These are phyloP conservation scores for Hylaeus volcanicus DNA, from an alignment of 1,140 invertebrate species.

Conservation along the genomic window DNA sequence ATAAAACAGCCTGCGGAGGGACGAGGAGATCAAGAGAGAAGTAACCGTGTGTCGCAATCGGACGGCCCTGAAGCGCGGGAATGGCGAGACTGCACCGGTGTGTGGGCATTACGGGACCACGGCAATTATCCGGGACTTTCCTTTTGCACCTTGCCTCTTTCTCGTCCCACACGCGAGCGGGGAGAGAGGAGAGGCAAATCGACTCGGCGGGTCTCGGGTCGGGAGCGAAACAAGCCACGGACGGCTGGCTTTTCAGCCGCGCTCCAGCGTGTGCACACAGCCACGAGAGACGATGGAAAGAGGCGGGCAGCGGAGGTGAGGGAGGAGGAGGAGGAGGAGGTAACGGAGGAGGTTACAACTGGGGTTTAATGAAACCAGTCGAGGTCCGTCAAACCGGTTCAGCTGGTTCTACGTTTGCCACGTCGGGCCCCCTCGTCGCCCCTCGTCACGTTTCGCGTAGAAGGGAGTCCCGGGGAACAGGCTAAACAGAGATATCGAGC, in stretches of 20 bases:
- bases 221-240: constrained; percentile 53
- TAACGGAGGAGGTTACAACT: constrained; percentile 67
- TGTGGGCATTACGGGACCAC: constrained; percentile 51
- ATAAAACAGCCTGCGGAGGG: background rate
- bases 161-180: background rate
- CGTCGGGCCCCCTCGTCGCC: constrained; percentile 35
- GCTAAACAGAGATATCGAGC: constrained; percentile 54
- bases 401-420: constrained; percentile 68
- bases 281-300: constrained; percentile 45
- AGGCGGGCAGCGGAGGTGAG: constrained; percentile 12
- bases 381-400: constrained; percentile 74
- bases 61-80: constrained; percentile 21
- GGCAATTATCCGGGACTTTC: constrained; percentile 58
- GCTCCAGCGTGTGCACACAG: constrained; percentile 58
- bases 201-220: constrained; percentile 30
- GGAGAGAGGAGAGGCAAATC: constrained; percentile 10
- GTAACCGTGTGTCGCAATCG: background rate
- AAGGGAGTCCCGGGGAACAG: constrained; percentile 32
- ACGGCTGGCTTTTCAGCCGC: constrained; percentile 50
- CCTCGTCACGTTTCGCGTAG: constrained; percentile 14
- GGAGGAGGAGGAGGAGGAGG: constrained; percentile 34
- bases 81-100: constrained; percentile 23
- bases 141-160: constrained; percentile 51
- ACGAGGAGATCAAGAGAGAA: background rate
- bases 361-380: constrained; percentile 78